Base-by-base conservation (phyloP, 1,140 invertebrate species). In the Drosophila parvula region DNA sequence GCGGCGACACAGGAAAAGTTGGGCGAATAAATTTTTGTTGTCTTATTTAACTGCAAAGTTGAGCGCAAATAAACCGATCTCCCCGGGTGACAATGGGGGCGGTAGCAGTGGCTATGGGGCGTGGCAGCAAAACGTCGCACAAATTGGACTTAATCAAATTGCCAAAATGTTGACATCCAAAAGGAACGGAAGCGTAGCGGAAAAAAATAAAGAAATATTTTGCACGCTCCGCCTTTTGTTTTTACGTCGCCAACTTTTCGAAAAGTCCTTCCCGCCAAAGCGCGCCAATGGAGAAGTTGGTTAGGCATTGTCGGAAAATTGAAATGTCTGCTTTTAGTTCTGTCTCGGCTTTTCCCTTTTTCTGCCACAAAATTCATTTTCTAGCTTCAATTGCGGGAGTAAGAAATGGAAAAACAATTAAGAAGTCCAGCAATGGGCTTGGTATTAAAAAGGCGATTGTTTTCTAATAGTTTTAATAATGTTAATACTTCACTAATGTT, bases 101-200 rank as follows among this genome's bases (percentile, higher is more conserved):
- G 1, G 22, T 22, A 28, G 43, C 30, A 14, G 14, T 14, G 44
- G 34, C 36, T 14, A 40, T 22, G 22, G 9, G 36, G 73, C 57
- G 81, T 77, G 76, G 70, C 70, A 79, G 59, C 28, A 61, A 58
- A 77, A 82, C 62, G 77, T 83, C 65, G 79, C 51, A 74, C 76
- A 89, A 88, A 89, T 89, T 89, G 79, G 78, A 89, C 83, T 89
- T 88, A 88, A 88, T 88, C 83, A 88, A 88, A 88, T 88, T 86
- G 83, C 50, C 61, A 78, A 78, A 85, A 79, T 74, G 83, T 86
- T 68, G 83, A 88, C 78, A 78, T 59, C 68, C 73, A 28, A 75
- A 55, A 74, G 12, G 2, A 48, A 11, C 47, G 18, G 12, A 55
- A 55, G 3, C 34, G 51, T 38, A 0, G 51, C 51, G 51, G 51